Percentiles rank a stretch among this genome's conserved stretches.
Evolutionary conservation across 2,888 invertebrate species (phyloP).

Genomic region (Brachypalpus laphriformis): DNA sequence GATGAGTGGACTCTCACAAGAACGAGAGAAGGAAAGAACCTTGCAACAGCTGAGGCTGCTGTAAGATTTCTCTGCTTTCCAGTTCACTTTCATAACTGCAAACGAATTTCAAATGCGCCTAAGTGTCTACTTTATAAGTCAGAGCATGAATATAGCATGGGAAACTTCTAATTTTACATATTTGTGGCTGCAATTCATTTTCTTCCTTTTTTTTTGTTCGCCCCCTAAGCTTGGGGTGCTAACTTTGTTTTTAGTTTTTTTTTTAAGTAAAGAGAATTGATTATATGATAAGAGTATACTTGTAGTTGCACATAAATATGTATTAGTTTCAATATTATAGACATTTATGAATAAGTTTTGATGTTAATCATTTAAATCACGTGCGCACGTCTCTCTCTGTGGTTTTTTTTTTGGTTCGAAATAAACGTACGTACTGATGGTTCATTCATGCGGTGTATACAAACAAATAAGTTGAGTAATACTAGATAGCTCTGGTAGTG

Average conservation of each 20-base stretch:
- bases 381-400: no score
- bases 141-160: background rate
- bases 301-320: background rate
- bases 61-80: background rate
- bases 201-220: slow-evolving; percentile 10
- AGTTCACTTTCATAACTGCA: background rate
- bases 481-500: background rate
- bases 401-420: background rate
- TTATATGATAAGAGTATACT: background rate
- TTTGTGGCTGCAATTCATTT: slow-evolving; percentile 3
- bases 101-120: background rate
- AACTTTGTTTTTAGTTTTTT: background rate
- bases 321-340: background rate
- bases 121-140: background rate
- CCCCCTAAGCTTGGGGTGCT: no score
- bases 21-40: background rate
- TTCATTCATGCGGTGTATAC: background rate
- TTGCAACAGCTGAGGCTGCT: background rate
- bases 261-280: no score
- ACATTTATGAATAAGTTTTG: background rate
- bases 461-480: background rate
- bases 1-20: background rate
- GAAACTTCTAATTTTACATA: background rate
- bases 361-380: background rate
- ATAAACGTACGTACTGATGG: background rate